Conservation (phyloP, 2,888 invertebrate species). For the Caenorhabditis zanzibari region DNA sequence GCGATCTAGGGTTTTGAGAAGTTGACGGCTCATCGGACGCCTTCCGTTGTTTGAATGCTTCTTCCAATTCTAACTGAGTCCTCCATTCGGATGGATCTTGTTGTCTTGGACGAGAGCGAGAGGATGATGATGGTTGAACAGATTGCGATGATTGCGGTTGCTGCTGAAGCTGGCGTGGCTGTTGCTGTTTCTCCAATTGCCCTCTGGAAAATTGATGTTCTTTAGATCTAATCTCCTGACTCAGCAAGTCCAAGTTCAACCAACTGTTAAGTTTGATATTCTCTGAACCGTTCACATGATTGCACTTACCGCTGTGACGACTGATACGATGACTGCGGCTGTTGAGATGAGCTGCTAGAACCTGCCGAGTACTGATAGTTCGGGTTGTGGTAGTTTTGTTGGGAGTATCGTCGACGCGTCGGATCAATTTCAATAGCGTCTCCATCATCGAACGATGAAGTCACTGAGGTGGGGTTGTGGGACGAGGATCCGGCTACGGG, state of each 20-base stretch:
- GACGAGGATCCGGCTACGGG: conserved; percentile 1
- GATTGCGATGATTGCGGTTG: conserved; percentile 8
- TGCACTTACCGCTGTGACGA: conserved; percentile 10
- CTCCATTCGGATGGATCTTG: conserved; percentile 38
- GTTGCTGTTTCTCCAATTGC: conserved; percentile 6
- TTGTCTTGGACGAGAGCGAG: conserved; percentile 30
- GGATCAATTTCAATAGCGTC: conserved; percentile 27
- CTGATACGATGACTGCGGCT: conserved; percentile 10
- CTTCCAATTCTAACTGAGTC: conserved; percentile 22
- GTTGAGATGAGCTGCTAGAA: not conserved
- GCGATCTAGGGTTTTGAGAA: conserved; percentile 14
- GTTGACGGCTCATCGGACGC: not conserved
- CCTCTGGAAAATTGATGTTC: conserved; percentile 1
- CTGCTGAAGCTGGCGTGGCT: not conserved
- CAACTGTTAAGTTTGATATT: not conserved
- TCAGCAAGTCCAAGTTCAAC: not conserved
- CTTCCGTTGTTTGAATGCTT: conserved; percentile 18
- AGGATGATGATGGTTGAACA: not conserved
- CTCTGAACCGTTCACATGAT: conserved; percentile 21
- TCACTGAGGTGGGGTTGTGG: not conserved
- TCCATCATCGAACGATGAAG: conserved; percentile 39
- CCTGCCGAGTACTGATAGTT: conserved; percentile 10
- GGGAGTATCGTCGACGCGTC: conserved; percentile 22
- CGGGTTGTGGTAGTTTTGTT: conserved; percentile 24
- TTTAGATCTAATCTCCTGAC: not conserved